Conservation (phyloP, 2,113 vertebrate genomes). For the Glaucidium brasilianum region DNA sequence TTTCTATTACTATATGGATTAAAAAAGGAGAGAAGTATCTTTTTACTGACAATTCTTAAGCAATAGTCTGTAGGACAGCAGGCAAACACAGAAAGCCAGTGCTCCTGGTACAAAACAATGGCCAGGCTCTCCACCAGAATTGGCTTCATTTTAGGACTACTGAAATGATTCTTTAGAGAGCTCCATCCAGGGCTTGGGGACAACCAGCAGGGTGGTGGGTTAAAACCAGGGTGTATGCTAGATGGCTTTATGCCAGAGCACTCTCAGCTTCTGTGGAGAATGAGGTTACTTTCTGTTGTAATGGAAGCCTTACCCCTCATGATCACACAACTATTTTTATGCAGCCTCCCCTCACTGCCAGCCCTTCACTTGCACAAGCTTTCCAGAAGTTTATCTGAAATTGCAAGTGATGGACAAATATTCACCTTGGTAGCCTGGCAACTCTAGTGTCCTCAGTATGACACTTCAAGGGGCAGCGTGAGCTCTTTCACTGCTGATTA, state of each 20-base stretch:
- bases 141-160: background rate
- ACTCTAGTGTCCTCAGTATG: background rate
- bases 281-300: background rate
- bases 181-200: fast-evolving
- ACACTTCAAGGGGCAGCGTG: background rate
- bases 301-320: background rate
- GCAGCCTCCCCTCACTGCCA: background rate
- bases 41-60: background rate
- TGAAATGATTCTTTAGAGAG: background rate
- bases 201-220: background rate
- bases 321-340: background rate
- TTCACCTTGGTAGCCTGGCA: background rate
- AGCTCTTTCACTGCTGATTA: background rate
- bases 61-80: background rate
- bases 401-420: fast-evolving
- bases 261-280: background rate
- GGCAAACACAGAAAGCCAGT: background rate
- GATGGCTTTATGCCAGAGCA: background rate
- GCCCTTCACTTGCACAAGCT: background rate
- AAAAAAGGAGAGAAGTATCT: background rate
- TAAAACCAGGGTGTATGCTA: background rate
- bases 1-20: background rate
- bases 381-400: background rate
- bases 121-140: background rate
- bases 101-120: background rate